phyloP scores from a whole-genome alignment of 2,113 vertebrate genomes.

The Paradoxurus hermaphroditus region DNA sequence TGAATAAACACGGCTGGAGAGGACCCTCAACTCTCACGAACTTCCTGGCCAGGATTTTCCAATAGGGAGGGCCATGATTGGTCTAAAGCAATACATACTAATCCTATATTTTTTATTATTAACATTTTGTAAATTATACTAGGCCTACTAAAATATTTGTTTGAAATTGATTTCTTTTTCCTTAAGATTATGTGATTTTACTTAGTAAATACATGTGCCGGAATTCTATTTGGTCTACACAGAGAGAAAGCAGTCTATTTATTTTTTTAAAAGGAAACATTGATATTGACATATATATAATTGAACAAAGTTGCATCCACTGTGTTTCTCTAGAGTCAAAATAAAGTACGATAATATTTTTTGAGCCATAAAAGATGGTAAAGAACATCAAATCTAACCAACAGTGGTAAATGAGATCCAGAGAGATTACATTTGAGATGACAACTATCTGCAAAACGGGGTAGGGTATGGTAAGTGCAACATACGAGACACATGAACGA shows the following conservation, averaged over 20 bases:
- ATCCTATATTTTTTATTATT: neutral
- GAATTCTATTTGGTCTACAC: neutral
- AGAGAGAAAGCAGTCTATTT: neutral
- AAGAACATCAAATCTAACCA: neutral
- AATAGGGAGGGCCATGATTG: neutral
- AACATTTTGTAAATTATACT: neutral
- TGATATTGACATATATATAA: neutral
- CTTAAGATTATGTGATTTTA: neutral
- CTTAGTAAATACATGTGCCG: neutral
- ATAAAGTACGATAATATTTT: neutral
- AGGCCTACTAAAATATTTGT: neutral
- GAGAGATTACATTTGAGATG: neutral
- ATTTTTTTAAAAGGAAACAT: neutral
- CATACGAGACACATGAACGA: neutral
- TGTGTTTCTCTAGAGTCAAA: neutral
- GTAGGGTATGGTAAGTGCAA: neutral
- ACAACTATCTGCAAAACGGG: neutral
- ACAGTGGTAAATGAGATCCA: neutral
- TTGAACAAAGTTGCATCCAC: neutral
- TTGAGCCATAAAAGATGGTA: neutral
- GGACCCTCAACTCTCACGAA: neutral
- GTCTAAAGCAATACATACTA: neutral
- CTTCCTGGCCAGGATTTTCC: neutral
- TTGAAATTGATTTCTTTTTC: constrained; percentile 19
- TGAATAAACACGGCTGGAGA: neutral